Evolutionary conservation across 2,113 vertebrate species (phyloP).

Genomic region (Tupaia tana): DNA sequence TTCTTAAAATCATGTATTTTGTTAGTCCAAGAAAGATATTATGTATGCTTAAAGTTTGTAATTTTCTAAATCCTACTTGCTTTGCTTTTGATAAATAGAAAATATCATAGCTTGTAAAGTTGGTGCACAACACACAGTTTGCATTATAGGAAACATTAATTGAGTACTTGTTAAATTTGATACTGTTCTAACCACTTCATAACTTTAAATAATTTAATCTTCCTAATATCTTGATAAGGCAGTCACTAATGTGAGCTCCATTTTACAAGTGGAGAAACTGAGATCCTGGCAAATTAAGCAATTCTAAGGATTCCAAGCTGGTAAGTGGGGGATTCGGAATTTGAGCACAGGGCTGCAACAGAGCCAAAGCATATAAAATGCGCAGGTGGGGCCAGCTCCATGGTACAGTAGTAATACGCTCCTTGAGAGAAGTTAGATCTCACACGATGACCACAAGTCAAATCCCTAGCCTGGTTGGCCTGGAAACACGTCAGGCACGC

Average conservation of each 20-base stretch:
- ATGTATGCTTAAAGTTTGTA: background rate
- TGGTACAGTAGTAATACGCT: no score
- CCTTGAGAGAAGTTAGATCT: no score
- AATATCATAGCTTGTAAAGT: background rate
- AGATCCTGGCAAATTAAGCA: background rate
- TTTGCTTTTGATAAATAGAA: background rate
- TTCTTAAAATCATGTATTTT: background rate
- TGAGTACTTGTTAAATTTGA: background rate
- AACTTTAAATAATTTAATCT: slow-evolving; percentile 11
- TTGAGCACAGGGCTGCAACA: background rate
- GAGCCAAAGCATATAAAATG: background rate
- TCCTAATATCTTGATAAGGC: background rate
- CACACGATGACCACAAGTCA: no score
- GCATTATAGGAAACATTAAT: background rate
- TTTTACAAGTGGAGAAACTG: background rate
- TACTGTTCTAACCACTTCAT: background rate
- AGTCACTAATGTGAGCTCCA: background rate
- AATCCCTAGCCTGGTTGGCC: no score
- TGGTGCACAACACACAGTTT: background rate
- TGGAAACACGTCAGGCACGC: no score
- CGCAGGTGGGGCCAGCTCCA: no score
- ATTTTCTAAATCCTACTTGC: background rate
- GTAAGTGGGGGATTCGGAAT: background rate
- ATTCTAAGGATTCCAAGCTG: background rate
- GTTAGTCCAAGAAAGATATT: slow-evolving; percentile 7